These are phyloP conservation scores for Zele albiditarsus DNA, from an alignment of 2,888 invertebrate genomes.

Conservation along the genomic window DNA sequence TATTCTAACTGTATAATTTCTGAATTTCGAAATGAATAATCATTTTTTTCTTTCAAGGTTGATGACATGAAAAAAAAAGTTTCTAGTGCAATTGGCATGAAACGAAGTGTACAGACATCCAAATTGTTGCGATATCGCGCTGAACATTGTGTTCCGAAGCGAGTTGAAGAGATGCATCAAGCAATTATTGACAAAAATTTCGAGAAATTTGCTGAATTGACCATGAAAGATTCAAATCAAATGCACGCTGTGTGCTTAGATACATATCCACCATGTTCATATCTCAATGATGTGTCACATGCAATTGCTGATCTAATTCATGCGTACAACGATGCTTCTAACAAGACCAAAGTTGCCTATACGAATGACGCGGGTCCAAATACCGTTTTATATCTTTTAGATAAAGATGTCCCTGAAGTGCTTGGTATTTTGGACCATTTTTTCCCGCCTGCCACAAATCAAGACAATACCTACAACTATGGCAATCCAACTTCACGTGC, in stretches of 20 bases:
- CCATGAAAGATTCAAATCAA: constrained; percentile 98
- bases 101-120: constrained; percentile 85
- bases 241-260: constrained; percentile 96
- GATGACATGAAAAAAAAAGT: constrained; percentile 87
- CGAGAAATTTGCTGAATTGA: constrained; percentile 88
- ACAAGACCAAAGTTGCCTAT: constrained; percentile 87
- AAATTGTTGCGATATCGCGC: constrained; percentile 85
- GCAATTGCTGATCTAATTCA: constrained; percentile 87
- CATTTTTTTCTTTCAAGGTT: constrained; percentile 64
- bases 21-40: background rate
- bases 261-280: constrained; percentile 93
- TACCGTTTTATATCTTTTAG: constrained; percentile 89
- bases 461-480: constrained; percentile 74
- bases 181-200: constrained; percentile 85
- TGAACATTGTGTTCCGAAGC: constrained; percentile 81
- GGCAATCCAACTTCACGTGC: constrained; percentile 74
- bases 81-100: constrained; percentile 94
- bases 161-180: constrained; percentile 77
- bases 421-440: constrained; percentile 80
- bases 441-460: constrained; percentile 78
- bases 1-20: no score
- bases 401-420: constrained; percentile 82
- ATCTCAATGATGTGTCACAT: constrained; percentile 93
- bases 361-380: constrained; percentile 99
- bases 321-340: constrained; percentile 82